Conservation (phyloP, 2,113 vertebrate genomes). For the Motacilla alba region DNA sequence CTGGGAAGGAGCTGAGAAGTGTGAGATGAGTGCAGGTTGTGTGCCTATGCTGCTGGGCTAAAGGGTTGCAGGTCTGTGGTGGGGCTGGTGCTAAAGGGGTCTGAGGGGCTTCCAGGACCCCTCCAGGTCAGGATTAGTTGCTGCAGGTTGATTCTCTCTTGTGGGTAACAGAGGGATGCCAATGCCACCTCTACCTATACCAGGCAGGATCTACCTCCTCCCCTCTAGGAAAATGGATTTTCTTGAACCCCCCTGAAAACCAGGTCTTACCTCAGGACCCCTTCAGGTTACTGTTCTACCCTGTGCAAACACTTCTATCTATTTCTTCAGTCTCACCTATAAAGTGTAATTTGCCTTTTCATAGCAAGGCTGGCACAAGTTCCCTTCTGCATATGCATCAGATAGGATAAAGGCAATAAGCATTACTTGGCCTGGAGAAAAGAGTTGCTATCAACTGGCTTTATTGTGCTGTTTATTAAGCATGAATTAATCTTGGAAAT, state of each 20-base stretch:
- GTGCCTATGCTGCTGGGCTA: background rate
- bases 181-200: background rate
- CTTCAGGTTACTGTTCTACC: background rate
- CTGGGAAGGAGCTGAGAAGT: background rate
- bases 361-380: rapidly evolving
- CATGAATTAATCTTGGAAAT: constrained; percentile 42
- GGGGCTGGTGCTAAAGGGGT: background rate
- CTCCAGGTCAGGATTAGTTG: background rate
- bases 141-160: background rate
- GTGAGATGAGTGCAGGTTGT: background rate
- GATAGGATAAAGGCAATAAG: background rate
- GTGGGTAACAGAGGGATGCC: rapidly evolving
- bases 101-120: background rate
- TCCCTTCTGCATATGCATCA: background rate
- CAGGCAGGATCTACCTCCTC: background rate
- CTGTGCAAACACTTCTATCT: background rate
- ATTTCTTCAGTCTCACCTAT: background rate
- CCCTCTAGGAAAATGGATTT: background rate
- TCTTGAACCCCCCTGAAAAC: background rate
- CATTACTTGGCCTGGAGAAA: background rate
- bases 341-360: background rate
- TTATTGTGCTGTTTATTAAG: constrained; percentile 18
- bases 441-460: background rate
- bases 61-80: background rate
- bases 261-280: background rate